phyloP scores from a whole-genome alignment of 2,888 invertebrate species.

The Amphipoea lucens region DNA sequence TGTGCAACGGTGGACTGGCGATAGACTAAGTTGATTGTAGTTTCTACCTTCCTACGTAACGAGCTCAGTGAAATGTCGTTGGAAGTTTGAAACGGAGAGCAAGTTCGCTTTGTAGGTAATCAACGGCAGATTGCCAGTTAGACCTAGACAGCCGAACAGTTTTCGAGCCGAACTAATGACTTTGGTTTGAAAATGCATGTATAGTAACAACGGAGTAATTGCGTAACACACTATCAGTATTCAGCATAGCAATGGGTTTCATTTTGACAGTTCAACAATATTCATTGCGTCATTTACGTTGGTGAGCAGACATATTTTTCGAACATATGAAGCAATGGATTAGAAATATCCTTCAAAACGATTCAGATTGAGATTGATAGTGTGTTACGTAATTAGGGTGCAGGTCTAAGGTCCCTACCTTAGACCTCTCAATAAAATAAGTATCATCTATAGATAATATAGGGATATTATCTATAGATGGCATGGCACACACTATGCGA shows the following conservation, averaged over 20 bases:
- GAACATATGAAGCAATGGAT: too few relatives aligned
- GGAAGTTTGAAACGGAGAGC: constrained; percentile 1
- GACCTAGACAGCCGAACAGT: neutral
- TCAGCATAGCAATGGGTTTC: too few relatives aligned
- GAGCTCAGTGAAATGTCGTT: constrained; percentile 4
- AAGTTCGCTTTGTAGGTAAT: constrained; percentile 35
- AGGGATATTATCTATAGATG: neutral
- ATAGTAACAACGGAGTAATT: neutral
- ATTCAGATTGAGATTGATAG: too few relatives aligned
- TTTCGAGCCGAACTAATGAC: neutral
- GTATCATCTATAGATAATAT: too few relatives aligned
- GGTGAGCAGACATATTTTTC: too few relatives aligned
- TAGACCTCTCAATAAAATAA: too few relatives aligned
- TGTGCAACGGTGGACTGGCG: neutral
- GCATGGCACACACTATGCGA: neutral
- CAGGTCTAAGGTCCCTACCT: neutral
- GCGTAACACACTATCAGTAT: too few relatives aligned
- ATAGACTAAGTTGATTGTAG: constrained; percentile 3
- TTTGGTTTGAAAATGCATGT: too few relatives aligned
- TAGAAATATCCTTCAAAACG: too few relatives aligned
- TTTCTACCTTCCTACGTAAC: neutral
- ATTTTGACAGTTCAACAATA: too few relatives aligned
- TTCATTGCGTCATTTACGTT: too few relatives aligned
- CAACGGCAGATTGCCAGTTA: constrained; percentile 8
- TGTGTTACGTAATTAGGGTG: too few relatives aligned